These are phyloP conservation scores for Cydia pomonella DNA, from an alignment of 1,140 invertebrate species.

Conservation along the genomic window DNA sequence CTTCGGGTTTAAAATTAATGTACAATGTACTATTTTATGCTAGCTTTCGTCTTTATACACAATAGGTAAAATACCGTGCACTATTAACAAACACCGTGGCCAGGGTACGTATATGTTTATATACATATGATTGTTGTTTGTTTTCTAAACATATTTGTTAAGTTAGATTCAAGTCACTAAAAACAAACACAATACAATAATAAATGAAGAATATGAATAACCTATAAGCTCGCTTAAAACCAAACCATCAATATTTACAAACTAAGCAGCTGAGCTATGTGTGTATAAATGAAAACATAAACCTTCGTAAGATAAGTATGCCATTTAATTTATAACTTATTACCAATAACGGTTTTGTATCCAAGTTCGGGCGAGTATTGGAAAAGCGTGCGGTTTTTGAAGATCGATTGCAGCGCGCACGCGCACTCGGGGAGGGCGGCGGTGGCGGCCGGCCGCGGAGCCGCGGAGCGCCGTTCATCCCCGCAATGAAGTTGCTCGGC, in stretches of 20 bases:
- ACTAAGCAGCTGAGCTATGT: no score
- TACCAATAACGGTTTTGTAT: neutral
- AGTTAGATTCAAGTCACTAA: no score
- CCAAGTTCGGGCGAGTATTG: slow-evolving; percentile 44
- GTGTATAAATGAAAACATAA: neutral
- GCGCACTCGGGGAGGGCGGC: slow-evolving; percentile 43
- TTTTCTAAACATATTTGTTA: no score
- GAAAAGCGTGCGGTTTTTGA: slow-evolving; percentile 56
- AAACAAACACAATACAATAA: no score
- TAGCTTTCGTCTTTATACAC: neutral
- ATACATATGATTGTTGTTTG: no score
- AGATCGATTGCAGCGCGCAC: slow-evolving; percentile 61
- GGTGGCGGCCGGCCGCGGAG: neutral
- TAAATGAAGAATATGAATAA: neutral
- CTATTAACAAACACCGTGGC: no score
- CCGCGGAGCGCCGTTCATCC: neutral
- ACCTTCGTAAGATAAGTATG: neutral
- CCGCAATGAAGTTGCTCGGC: neutral
- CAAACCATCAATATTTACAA: no score
- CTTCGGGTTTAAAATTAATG: no score
- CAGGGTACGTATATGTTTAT: no score
- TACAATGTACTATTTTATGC: no score
- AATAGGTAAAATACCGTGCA: no score
- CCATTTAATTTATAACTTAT: neutral
- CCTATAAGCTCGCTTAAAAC: neutral